phyloP scores from a whole-genome alignment of 2,888 invertebrate species.

The Myopa tessellatipennis region DNA sequence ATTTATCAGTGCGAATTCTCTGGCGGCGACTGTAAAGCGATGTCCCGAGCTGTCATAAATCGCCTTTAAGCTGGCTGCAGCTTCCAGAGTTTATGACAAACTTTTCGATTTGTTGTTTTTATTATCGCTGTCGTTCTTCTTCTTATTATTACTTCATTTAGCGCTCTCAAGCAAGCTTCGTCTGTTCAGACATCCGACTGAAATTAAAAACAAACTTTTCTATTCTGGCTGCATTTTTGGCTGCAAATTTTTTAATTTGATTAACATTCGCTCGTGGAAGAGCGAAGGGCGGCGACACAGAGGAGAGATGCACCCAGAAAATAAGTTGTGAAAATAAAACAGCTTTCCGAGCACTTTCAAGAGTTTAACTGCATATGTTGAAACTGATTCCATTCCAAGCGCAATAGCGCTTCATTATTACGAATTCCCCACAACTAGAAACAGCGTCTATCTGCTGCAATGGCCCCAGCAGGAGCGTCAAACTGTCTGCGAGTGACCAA shows the following conservation, averaged over 20 bases:
- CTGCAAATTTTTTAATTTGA: neutral
- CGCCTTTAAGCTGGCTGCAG: neutral
- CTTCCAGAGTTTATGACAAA: neutral
- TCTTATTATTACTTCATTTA: neutral
- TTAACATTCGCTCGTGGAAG: neutral
- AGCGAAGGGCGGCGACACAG: neutral
- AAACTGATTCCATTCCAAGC: neutral
- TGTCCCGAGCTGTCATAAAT: neutral
- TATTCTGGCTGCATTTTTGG: neutral
- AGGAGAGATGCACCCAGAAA: neutral
- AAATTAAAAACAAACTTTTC: neutral
- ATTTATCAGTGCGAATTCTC: neutral
- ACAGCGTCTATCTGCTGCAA: slow-evolving; percentile 9
- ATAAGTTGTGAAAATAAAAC: neutral
- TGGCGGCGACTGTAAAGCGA: neutral
- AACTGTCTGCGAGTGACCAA: slow-evolving; percentile 28
- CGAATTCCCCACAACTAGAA: neutral
- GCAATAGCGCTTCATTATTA: neutral
- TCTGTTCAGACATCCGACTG: neutral
- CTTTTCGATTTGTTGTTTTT: neutral
- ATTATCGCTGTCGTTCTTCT: neutral
- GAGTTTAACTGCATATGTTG: neutral
- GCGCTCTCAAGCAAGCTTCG: neutral
- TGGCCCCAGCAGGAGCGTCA: slow-evolving; percentile 23
- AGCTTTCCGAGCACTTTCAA: neutral